Evolutionary conservation across 2,888 invertebrate genomes (phyloP).

Genomic region (Lucinisca nassula): DNA sequence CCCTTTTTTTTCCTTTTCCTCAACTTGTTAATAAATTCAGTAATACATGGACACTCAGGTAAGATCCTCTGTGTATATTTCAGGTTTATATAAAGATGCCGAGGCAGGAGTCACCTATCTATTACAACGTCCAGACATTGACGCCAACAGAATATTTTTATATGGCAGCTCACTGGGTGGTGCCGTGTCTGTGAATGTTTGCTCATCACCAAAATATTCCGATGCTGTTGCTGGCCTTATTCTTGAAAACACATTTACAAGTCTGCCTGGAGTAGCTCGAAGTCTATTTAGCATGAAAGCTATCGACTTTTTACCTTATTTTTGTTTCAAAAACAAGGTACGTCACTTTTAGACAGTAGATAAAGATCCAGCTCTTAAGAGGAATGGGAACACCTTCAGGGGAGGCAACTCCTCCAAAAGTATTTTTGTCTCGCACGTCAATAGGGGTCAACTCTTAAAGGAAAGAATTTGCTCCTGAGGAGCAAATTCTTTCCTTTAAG

Average conservation of each 20-base stretch:
- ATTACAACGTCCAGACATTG: constrained; percentile 94
- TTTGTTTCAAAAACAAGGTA: constrained; percentile 97
- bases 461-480: too few relatives aligned
- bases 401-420: too few relatives aligned
- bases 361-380: too few relatives aligned
- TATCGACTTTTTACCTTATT: constrained; percentile 93
- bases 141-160: constrained; percentile 94
- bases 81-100: constrained; percentile 95
- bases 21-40: too few relatives aligned
- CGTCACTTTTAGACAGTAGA: too few relatives aligned
- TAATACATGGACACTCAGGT: too few relatives aligned
- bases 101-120: constrained; percentile 96
- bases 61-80: constrained; percentile 40
- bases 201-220: constrained; percentile 93
- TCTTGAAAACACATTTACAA: constrained; percentile 98
- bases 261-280: constrained; percentile 97
- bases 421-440: too few relatives aligned
- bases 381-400: too few relatives aligned
- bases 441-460: too few relatives aligned
- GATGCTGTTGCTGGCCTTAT: constrained; percentile 95
- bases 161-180: constrained; percentile 97
- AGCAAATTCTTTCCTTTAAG: too few relatives aligned
- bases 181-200: constrained; percentile 96
- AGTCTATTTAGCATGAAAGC: constrained; percentile 92
- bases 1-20: too few relatives aligned